Conservation (phyloP, 2,113 vertebrate species). For the Balaeniceps rex region DNA sequence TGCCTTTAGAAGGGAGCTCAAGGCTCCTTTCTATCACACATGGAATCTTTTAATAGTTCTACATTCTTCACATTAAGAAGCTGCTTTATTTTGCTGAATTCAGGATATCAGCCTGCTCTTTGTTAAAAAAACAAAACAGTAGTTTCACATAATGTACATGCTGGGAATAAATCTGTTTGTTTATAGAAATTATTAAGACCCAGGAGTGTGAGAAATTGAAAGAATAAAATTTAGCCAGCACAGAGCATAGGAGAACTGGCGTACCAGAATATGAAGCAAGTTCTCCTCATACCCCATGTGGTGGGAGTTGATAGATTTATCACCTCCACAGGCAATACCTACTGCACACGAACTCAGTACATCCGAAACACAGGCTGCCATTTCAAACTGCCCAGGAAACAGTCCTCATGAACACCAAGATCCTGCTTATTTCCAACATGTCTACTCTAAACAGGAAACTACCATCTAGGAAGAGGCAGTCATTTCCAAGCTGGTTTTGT, state of each 20-base stretch:
- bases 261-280: not conserved
- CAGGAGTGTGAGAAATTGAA: not conserved
- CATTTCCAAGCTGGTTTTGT: not conserved
- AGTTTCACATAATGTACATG: not conserved
- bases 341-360: fast-evolving
- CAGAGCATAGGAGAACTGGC: not conserved
- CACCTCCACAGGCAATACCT: not conserved
- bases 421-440: not conserved
- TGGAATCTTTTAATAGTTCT: not conserved
- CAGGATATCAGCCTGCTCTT: not conserved
- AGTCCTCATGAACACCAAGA: not conserved
- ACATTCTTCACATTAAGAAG: not conserved
- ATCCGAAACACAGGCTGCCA: not conserved
- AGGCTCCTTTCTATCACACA: not conserved
- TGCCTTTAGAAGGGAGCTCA: not conserved
- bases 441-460: not conserved
- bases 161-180: not conserved
- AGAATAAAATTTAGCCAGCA: not conserved
- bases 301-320: not conserved
- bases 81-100: not conserved
- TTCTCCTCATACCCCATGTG: not conserved
- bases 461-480: not conserved
- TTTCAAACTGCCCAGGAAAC: not conserved
- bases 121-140: not conserved
- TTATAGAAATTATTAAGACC: not conserved